Conservation (phyloP, 2,888 invertebrate species). For the Brachyopa scutellaris region DNA sequence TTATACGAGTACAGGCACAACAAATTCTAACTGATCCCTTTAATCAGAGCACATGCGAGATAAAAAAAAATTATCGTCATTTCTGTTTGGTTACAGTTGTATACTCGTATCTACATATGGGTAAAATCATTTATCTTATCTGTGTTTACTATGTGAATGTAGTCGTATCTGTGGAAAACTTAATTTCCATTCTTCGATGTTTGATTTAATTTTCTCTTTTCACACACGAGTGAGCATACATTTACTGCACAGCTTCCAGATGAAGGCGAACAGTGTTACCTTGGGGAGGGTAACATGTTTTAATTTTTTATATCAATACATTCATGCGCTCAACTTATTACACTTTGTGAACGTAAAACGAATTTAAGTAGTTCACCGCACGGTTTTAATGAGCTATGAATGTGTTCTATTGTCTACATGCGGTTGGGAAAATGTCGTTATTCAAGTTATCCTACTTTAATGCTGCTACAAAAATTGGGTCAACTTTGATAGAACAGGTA, state of each 20-base stretch:
- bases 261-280: background rate
- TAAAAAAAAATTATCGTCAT: no score
- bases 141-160: no score
- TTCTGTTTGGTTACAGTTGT: no score
- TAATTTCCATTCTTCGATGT: background rate
- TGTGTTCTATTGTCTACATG: background rate
- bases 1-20: no score
- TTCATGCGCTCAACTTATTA: background rate
- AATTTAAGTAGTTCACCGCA: background rate
- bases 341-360: background rate
- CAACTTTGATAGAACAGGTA: no score
- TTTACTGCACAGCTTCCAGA: background rate
- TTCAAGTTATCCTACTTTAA: background rate
- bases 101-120: no score
- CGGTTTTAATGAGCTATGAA: background rate
- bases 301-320: background rate
- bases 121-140: no score
- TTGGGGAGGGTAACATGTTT: background rate
- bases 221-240: background rate
- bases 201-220: background rate
- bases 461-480: no score
- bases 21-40: no score
- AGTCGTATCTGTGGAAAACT: no score
- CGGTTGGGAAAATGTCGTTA: background rate
- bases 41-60: no score